A percentile compares a stretch with the other conserved stretches of the same genome.
phyloP scores from a whole-genome alignment of 2,888 invertebrate genomes.

The Erebia epiphron region DNA sequence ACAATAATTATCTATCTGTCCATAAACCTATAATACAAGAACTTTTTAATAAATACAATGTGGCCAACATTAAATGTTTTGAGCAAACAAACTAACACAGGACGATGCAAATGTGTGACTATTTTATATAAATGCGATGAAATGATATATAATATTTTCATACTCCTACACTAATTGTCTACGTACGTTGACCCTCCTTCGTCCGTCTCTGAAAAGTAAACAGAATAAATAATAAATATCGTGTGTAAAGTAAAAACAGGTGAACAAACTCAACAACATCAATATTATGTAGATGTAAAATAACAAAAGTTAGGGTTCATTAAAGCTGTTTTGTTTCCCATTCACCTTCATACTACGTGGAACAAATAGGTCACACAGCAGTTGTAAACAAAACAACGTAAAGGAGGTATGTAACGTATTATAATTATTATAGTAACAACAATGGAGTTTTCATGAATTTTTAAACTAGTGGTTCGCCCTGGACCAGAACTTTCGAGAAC shows the following conservation, averaged over 20 bases:
- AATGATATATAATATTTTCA: slow-evolving; percentile 29
- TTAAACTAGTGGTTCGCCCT: no score
- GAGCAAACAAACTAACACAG: slow-evolving; percentile 18
- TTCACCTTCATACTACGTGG: no score
- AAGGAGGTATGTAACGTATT: no score
- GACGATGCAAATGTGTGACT: neutral
- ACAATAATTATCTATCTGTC: neutral
- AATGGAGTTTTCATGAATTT: no score
- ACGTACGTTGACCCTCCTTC: slow-evolving; percentile 28
- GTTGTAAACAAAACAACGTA: no score
- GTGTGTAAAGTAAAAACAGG: neutral
- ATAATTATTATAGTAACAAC: no score
- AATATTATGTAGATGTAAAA: neutral
- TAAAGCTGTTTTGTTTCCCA: no score
- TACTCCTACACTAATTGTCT: slow-evolving; percentile 35
- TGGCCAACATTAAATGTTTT: slow-evolving; percentile 10
- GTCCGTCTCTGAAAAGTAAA: slow-evolving; percentile 28
- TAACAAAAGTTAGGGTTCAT: no score
- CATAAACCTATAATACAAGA: neutral
- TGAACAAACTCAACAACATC: slow-evolving; percentile 3
- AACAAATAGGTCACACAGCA: no score
- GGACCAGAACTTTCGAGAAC: no score
- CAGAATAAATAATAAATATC: neutral
- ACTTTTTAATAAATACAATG: neutral
- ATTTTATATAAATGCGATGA: slow-evolving; percentile 29